Base-by-base conservation (phyloP, 2,113 vertebrate genomes). In the Junco hyemalis region DNA sequence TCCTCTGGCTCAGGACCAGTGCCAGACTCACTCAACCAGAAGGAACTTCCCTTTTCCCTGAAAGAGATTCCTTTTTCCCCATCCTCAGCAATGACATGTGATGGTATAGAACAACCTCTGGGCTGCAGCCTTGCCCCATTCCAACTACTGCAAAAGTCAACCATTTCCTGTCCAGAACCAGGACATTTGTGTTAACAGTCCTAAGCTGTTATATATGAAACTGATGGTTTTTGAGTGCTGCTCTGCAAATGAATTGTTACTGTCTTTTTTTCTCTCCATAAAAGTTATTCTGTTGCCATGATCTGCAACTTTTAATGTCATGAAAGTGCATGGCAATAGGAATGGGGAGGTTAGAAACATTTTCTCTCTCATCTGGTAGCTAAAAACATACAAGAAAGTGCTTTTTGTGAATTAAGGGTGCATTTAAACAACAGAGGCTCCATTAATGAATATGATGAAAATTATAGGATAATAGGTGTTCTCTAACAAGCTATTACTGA, bases 1-100 rank as follows among this genome's bases (percentile, higher is more conserved):
- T 28, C 14, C 31, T 65, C 44, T 24, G 12, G 7, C 44, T 51
- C 0, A 0, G 23, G 28, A 25, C 8, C 0, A 0, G 11, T 20
- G 38, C 28, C 23, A 8, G 8, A 12, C 16, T 45, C 20, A 21
- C 5, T 24, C 10, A 10, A n/a, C 8, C 7, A 44, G 36, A 51
- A 44, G 23, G 22, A 51, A 7, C 1, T 26, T 60, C 2, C 4
- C 44, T 50, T 42, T 42, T 57, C 22, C 50, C 12, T 5, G 2
- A 21, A 36, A 57, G 10, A 56, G 3, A 42, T 8, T 33, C 14
- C 51, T 15, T 51, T 81, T 73, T 35, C 19, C 17, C 12, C 6
- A 22, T 12, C 15, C 44, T 6, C 51, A 81, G 19, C 5, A 44
- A 38, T 1, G 2, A 44, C 5, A 12, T 20, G 19, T 20, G 28